Evolutionary conservation across 2,797 vertebrate genomes (phyloP), one percentile per base, ranked within the genome.

Genomic region (Amniataba percoides): DNA sequence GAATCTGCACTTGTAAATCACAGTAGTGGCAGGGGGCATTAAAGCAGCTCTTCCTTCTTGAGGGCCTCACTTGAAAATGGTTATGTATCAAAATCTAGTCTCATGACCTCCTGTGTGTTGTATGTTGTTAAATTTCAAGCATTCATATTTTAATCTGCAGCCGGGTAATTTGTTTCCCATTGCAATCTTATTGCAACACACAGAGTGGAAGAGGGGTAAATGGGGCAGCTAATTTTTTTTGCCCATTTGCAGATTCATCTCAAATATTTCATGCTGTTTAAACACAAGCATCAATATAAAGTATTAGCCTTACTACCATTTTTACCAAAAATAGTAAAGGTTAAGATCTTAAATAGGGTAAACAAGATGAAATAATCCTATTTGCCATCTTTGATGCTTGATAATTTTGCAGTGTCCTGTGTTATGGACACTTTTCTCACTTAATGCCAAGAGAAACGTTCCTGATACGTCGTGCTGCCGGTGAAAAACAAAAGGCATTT

Each of bases 221-320:
- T 12, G 43, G 42, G 23, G 40, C 48, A 60, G 68, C 55, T 36
- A n/a, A 3, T 39, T 59, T 51, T 21, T 31, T 23, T 46, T 18
- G 31, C 15, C 61, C 49, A 58, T 63, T 51, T 48, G 58, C 64
- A 63, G 69, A 52, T 74, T 42, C 46, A 65, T 73, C 3, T 42
- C 7, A 64, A 48, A 63, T 69, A 18, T 43, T 60, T 66, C 42
- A 73, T 48, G 49, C 31, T 64, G 52, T 60, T 48, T 12, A 48
- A 51, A 60, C 48, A 64, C 18, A 48, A 72, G 43, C 63, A 52
- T 34, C 10, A 25, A 57, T 7, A 48, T 6, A 55, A 60, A 40
- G 52, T 3, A 31, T 31, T n/a, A 36, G 13, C 14, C 12, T n/a
- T 1, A n/a, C 27, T 31, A 31, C 27, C 27, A 31, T 31, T 19